Conservation (phyloP, 2,888 invertebrate species). For the Parelbella ahira region DNA sequence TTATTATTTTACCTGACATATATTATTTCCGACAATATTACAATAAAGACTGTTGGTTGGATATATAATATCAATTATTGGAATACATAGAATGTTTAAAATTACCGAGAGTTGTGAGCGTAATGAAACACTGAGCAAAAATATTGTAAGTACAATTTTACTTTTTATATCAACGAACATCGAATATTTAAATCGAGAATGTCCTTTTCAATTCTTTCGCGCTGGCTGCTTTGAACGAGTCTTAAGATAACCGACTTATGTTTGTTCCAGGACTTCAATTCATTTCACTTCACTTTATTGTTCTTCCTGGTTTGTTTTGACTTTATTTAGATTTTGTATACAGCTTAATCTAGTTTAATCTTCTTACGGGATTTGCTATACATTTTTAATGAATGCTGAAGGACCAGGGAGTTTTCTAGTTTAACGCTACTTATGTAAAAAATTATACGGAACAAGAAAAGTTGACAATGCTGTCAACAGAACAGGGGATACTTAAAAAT, state of each 20-base stretch:
- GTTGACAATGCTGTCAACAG: neutral
- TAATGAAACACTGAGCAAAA: too few relatives aligned
- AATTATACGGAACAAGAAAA: constrained; percentile 6
- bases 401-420: neutral
- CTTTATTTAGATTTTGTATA: constrained; percentile 29
- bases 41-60: too few relatives aligned
- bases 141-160: too few relatives aligned
- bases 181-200: too few relatives aligned
- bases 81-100: too few relatives aligned
- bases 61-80: too few relatives aligned
- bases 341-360: constrained; percentile 31
- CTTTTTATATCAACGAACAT: too few relatives aligned
- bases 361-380: constrained; percentile 26
- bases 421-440: constrained; percentile 15
- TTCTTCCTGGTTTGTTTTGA: constrained; percentile 39
- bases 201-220: constrained; percentile 1
- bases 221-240: constrained; percentile 28
- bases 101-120: too few relatives aligned
- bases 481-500: constrained; percentile 4
- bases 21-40: too few relatives aligned
- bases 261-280: constrained; percentile 50
- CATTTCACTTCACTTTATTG: constrained; percentile 36
- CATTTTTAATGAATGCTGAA: constrained; percentile 20
- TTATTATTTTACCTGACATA: too few relatives aligned
- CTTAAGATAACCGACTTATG: constrained; percentile 59